phyloP scores from a whole-genome alignment of 2,888 invertebrate species.

The Didymodactylos carnosus region DNA sequence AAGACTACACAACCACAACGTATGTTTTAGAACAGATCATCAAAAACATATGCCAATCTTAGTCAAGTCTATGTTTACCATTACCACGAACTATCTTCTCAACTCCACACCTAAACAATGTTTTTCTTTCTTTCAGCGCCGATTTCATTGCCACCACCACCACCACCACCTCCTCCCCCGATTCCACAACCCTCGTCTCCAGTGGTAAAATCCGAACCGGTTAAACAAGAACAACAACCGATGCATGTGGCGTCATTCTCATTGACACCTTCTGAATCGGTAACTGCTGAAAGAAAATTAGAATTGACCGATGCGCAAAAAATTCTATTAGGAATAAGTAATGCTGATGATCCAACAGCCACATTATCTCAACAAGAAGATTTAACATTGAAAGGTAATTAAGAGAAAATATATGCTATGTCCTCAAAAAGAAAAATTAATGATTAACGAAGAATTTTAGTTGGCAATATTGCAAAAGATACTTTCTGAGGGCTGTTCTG shows the following conservation, averaged over 20 bases:
- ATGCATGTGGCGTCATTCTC: too few species aligned
- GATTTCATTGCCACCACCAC: neutral
- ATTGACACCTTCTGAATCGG: too few species aligned
- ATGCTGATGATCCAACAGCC: neutral
- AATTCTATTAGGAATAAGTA: neutral
- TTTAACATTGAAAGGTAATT: constrained; percentile 7
- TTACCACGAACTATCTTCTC: too few species aligned
- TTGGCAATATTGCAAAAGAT: too few species aligned
- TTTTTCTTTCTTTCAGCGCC: neutral
- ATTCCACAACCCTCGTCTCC: neutral
- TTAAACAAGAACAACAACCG: neutral
- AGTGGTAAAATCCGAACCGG: neutral
- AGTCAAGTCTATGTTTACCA: too few species aligned
- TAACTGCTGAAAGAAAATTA: neutral
- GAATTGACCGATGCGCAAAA: neutral
- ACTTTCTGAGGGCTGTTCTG: too few species aligned
- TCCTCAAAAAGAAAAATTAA: neutral
- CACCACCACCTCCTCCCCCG: neutral
- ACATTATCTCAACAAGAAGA: constrained; percentile 11
- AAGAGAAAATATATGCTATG: too few species aligned
- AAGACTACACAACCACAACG: neutral
- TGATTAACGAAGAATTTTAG: too few species aligned
- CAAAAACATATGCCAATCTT: too few species aligned
- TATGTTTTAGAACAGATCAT: too few species aligned
- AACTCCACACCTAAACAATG: neutral